These are phyloP conservation scores for Troglohyphantes excavatus DNA, from an alignment of 2,888 invertebrate species.

Conservation along the genomic window DNA sequence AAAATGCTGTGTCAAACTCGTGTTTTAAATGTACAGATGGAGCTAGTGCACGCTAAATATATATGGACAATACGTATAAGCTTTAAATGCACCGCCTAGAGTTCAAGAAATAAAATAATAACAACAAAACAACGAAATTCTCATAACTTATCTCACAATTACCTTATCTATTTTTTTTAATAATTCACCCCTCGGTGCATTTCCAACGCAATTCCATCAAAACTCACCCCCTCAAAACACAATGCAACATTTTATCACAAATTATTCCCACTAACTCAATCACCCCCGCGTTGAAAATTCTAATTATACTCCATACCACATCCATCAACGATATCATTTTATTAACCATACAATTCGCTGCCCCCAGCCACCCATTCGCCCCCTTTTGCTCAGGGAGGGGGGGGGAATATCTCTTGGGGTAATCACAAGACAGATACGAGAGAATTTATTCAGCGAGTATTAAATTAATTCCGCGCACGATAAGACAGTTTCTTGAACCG, in stretches of 20 bases:
- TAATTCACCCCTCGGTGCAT: too few relatives aligned
- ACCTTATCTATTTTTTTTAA: too few relatives aligned
- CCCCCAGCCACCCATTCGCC: neutral
- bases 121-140: too few relatives aligned
- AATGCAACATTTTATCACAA: neutral
- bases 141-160: too few relatives aligned
- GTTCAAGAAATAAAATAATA: too few relatives aligned
- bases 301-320: neutral
- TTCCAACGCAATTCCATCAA: neutral
- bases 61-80: too few relatives aligned
- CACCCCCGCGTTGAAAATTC: neutral
- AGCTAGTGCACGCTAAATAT: too few relatives aligned
- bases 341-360: neutral
- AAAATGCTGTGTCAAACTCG: too few relatives aligned
- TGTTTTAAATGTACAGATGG: too few relatives aligned
- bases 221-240: too few relatives aligned
- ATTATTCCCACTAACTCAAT: slow-evolving; percentile 3
- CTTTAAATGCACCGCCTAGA: too few relatives aligned
- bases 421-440: slow-evolving; percentile 17
- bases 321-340: neutral
- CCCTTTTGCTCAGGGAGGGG: neutral
- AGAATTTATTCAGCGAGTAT: slow-evolving; percentile 37
- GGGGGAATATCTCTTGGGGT: slow-evolving; percentile 9
- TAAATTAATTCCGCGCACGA: slow-evolving; percentile 44
- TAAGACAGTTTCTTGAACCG: slow-evolving; percentile 49